A percentile compares a stretch with the other conserved stretches of the same genome.
Conservation (phyloP, 2,888 invertebrate species). For the Drosophila flavopinicola region DNA sequence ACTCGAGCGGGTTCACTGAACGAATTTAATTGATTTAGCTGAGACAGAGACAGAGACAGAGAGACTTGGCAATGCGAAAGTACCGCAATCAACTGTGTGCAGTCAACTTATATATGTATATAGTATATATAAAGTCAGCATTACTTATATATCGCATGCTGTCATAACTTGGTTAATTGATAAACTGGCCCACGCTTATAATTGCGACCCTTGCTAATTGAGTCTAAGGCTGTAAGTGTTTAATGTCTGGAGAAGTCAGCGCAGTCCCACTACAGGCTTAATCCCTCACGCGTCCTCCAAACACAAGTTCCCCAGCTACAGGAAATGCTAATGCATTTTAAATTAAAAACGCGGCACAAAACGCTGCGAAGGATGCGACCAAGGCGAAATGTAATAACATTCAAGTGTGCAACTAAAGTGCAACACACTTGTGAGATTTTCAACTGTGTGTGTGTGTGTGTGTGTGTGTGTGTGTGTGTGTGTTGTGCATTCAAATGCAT, state of each 20-base stretch:
- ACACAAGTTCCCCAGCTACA: slow-evolving; percentile 17
- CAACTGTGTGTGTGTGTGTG: slow-evolving; percentile 17
- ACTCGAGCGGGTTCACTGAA: slow-evolving; percentile 63
- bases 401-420: slow-evolving; percentile 37
- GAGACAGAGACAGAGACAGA: slow-evolving; percentile 10
- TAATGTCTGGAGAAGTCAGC: slow-evolving; percentile 25
- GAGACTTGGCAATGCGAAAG: slow-evolving; percentile 55
- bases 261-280: slow-evolving; percentile 8
- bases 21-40: slow-evolving; percentile 65
- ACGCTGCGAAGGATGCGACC: slow-evolving; percentile 25
- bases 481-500: slow-evolving; percentile 26
- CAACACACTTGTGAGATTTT: slow-evolving; percentile 31
- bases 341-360: slow-evolving; percentile 51
- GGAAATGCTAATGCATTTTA: slow-evolving; percentile 63
- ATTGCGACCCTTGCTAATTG: slow-evolving; percentile 32
- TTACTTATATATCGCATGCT: slow-evolving; percentile 14
- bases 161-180: slow-evolving; percentile 54
- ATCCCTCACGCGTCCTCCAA: not conserved
- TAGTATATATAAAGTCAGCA: not conserved
- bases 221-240: slow-evolving; percentile 34
- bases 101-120: slow-evolving; percentile 12
- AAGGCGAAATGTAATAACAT: slow-evolving; percentile 55
- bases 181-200: slow-evolving; percentile 30
- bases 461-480: slow-evolving; percentile 17
- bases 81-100: slow-evolving; percentile 40